Conservation (phyloP, 2,888 invertebrate species). For the Meteorus cinctellus region DNA sequence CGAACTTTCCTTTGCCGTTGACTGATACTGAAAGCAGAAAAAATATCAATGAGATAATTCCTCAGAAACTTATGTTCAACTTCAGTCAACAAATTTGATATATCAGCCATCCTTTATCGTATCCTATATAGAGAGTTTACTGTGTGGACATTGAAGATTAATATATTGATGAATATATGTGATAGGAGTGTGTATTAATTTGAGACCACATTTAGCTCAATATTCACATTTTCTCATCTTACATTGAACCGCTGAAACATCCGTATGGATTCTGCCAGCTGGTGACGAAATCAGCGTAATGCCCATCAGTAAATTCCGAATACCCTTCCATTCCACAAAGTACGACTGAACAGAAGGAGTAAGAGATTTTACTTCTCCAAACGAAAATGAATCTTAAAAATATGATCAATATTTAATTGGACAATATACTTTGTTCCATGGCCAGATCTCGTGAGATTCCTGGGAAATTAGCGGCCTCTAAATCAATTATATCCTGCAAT, state of each 20-base stretch:
- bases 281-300: constrained; percentile 68
- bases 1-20: constrained; percentile 30
- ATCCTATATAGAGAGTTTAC: too few relatives aligned
- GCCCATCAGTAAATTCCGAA: constrained; percentile 69
- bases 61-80: neutral
- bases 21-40: constrained; percentile 36
- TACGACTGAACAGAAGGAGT: constrained; percentile 64
- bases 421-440: constrained; percentile 67
- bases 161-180: too few relatives aligned
- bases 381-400: neutral
- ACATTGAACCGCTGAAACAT: constrained; percentile 67
- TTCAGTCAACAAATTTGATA: too few relatives aligned
- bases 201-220: too few relatives aligned
- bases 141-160: too few relatives aligned
- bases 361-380: neutral
- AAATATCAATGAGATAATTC: constrained; percentile 26
- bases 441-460: constrained; percentile 62
- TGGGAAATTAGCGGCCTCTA: constrained; percentile 62
- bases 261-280: constrained; percentile 71
- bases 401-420: constrained; percentile 8
- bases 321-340: constrained; percentile 75
- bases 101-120: too few relatives aligned
- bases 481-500: constrained; percentile 61
- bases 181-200: too few relatives aligned
- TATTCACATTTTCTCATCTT: constrained; percentile 24